Percentiles rank a stretch among this genome's conserved stretches.
Evolutionary conservation across 2,888 invertebrate species (phyloP).

Genomic region (Ophioninae sp.): DNA sequence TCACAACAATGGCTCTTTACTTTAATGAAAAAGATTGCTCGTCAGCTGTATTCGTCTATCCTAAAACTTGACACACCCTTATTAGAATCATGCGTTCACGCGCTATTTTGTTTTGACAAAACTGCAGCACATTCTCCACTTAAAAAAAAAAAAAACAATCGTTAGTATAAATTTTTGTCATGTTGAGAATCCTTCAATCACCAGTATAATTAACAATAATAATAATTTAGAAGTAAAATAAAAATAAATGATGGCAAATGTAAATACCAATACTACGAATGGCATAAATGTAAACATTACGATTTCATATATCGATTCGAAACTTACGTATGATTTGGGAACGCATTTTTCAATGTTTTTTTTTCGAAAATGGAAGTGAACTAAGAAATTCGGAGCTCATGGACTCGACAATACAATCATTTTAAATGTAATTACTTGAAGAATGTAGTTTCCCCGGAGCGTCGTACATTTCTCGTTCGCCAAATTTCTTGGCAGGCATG

Average conservation of each 20-base stretch:
- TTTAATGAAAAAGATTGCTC: not conserved
- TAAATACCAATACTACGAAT: not conserved
- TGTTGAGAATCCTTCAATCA: too few relatives aligned
- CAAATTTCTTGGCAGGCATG: slow-evolving; percentile 84
- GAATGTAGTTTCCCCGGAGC: slow-evolving; percentile 83
- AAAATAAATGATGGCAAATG: not conserved
- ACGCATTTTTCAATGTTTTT: not conserved
- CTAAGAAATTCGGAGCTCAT: slow-evolving; percentile 54
- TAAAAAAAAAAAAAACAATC: not conserved
- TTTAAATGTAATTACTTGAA: slow-evolving; percentile 82
- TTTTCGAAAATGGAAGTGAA: not conserved
- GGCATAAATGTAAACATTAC: not conserved
- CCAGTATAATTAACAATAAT: too few relatives aligned
- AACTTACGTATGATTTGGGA: not conserved
- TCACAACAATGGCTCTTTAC: not conserved
- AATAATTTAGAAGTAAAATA: too few relatives aligned
- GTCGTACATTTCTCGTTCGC: slow-evolving; percentile 80
- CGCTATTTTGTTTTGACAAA: not conserved
- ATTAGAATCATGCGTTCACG: not conserved
- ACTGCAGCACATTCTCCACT: not conserved
- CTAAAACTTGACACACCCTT: not conserved
- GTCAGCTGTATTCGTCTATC: not conserved
- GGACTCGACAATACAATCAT: not conserved
- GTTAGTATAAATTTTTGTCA: too few relatives aligned
- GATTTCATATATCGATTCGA: not conserved